Percentiles rank a stretch among this genome's conserved stretches.
phyloP scores from a whole-genome alignment of 2,888 invertebrate species.

The Callyntrura guangdongensis region DNA sequence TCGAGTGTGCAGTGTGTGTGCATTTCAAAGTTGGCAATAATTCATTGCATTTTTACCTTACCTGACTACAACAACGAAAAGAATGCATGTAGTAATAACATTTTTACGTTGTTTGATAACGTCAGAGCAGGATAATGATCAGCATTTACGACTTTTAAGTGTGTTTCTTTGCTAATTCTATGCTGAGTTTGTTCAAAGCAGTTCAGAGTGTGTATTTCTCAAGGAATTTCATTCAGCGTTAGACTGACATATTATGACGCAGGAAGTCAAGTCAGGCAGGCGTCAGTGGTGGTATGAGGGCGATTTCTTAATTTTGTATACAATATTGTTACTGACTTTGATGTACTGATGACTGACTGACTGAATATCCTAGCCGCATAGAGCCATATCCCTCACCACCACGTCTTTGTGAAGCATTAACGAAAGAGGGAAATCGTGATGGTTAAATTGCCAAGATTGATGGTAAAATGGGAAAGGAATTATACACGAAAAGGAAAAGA shows the following conservation, averaged over 20 bases:
- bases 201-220: slow-evolving; percentile 38
- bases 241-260: slow-evolving; percentile 12
- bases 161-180: slow-evolving; percentile 31
- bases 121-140: slow-evolving; percentile 45
- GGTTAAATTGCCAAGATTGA: slow-evolving; percentile 70
- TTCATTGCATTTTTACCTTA: slow-evolving; percentile 46
- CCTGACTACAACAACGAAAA: neutral
- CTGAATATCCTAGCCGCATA: neutral
- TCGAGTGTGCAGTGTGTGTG: neutral
- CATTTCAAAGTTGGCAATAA: neutral
- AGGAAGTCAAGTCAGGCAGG: slow-evolving; percentile 51
- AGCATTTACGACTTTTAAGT: slow-evolving; percentile 11
- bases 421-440: slow-evolving; percentile 73
- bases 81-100: neutral
- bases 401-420: slow-evolving; percentile 38
- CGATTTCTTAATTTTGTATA: slow-evolving; percentile 2
- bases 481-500: slow-evolving; percentile 59
- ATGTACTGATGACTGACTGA: slow-evolving; percentile 40
- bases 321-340: slow-evolving; percentile 21
- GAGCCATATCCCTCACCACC: neutral
- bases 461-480: slow-evolving; percentile 52
- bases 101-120: slow-evolving; percentile 55
- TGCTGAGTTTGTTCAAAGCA: slow-evolving; percentile 29
- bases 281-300: slow-evolving; percentile 24
- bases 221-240: neutral